phyloP scores from a whole-genome alignment of 2,797 vertebrate species.

The Ceyx erithaca region DNA sequence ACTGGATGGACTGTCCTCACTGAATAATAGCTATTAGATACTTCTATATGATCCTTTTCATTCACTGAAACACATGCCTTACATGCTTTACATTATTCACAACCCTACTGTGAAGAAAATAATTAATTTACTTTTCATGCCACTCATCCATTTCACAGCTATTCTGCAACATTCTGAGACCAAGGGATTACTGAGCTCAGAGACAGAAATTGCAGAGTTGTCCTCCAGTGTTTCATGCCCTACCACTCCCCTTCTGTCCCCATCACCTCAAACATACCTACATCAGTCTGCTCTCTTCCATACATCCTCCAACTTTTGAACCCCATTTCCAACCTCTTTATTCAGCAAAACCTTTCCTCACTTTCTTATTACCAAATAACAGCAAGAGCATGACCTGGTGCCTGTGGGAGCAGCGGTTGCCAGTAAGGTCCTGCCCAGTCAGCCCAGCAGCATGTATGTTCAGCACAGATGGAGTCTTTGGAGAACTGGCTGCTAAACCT shows the following conservation, averaged over 20 bases:
- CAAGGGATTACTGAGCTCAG: not conserved
- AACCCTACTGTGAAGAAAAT: not conserved
- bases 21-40: not conserved
- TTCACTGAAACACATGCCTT: not conserved
- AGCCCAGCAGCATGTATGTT: not conserved
- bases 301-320: not conserved
- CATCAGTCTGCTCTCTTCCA: not conserved
- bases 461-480: not conserved
- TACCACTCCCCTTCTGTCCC: fast-evolving
- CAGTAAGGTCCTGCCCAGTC: not conserved
- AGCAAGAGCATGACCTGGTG: not conserved
- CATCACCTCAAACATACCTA: fast-evolving
- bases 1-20: not conserved
- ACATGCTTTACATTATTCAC: not conserved
- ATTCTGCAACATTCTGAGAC: not conserved
- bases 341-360: not conserved
- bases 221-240: not conserved
- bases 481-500: conserved; percentile 4
- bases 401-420: not conserved
- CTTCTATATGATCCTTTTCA: not conserved
- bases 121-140: not conserved
- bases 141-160: not conserved
- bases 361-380: not conserved
- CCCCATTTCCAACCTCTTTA: not conserved
- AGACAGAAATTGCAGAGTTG: not conserved